These are phyloP conservation scores for Crenichthys baileyi DNA, from an alignment of 2,797 vertebrate genomes.

Conservation along the genomic window DNA sequence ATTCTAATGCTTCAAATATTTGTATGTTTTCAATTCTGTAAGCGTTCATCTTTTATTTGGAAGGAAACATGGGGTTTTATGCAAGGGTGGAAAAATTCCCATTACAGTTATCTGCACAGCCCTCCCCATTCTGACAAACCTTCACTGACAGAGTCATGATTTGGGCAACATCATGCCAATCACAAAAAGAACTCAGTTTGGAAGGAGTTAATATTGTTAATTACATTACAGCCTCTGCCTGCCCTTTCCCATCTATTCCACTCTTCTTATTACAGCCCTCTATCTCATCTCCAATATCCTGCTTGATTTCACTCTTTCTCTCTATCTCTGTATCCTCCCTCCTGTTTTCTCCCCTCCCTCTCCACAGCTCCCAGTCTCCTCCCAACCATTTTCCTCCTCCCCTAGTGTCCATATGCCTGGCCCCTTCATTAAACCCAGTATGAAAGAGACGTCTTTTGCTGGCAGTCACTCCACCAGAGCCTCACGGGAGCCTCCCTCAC, in stretches of 20 bases:
- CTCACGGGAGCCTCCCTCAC: slow-evolving; percentile 50
- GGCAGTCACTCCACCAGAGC: slow-evolving; percentile 57
- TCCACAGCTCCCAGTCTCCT: slow-evolving; percentile 37
- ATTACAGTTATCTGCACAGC: neutral
- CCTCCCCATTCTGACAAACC: neutral
- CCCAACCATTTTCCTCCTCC: slow-evolving; percentile 44
- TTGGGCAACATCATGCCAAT: neutral
- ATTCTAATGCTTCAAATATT: too few species aligned
- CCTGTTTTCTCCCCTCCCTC: slow-evolving; percentile 28
- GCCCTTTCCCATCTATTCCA: slow-evolving; percentile 45
- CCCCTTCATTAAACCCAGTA: slow-evolving; percentile 73
- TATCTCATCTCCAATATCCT: slow-evolving; percentile 23
- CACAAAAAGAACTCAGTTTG: slow-evolving; percentile 31
- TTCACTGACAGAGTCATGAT: too few species aligned
- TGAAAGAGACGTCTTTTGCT: slow-evolving; percentile 73
- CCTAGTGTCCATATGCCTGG: slow-evolving; percentile 46
- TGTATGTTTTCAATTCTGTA: too few species aligned
- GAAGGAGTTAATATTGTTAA: slow-evolving; percentile 74
- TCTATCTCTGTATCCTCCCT: slow-evolving; percentile 14
- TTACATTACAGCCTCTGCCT: slow-evolving; percentile 61
- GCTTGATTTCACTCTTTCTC: slow-evolving; percentile 1
- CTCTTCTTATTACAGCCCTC: slow-evolving; percentile 16
- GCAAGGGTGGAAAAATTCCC: neutral
- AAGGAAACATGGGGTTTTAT: neutral
- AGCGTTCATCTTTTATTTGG: neutral